A percentile compares a stretch with the other conserved stretches of the same genome.
phyloP scores from a whole-genome alignment of 2,113 vertebrate species.

The Pelodiscus sinensis region DNA sequence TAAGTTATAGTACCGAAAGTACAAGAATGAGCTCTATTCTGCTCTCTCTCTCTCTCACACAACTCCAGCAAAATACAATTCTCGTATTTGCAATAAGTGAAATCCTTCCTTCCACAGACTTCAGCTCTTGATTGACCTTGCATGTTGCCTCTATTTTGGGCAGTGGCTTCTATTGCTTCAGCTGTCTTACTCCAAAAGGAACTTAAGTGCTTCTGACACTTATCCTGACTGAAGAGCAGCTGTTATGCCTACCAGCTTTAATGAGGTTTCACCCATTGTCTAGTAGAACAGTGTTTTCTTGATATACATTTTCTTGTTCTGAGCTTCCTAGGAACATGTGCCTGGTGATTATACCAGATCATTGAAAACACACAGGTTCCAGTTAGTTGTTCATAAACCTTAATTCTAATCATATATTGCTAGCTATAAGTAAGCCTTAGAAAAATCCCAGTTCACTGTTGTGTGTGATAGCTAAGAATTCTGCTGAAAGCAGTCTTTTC shows the following conservation, averaged over 20 bases:
- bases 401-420: conserved; percentile 9
- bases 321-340: background rate
- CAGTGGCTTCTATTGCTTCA: background rate
- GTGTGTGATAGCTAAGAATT: conserved; percentile 10
- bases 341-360: background rate
- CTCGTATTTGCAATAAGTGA: background rate
- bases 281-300: background rate
- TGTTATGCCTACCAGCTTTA: background rate
- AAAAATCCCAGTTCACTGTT: background rate
- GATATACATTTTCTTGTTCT: background rate
- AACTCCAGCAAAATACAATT: background rate
- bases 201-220: background rate
- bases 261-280: background rate
- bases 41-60: background rate
- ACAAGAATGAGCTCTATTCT: background rate
- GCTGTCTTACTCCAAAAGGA: background rate
- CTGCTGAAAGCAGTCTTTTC: conserved; percentile 19
- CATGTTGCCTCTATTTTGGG: background rate
- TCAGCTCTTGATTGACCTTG: background rate
- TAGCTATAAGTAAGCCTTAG: background rate
- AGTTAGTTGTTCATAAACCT: background rate
- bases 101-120: background rate
- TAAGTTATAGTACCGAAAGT: background rate
- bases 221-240: background rate
- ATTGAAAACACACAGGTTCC: background rate